Evolutionary conservation across 2,113 vertebrate genomes (phyloP).

Genomic region (Scomber colias): DNA sequence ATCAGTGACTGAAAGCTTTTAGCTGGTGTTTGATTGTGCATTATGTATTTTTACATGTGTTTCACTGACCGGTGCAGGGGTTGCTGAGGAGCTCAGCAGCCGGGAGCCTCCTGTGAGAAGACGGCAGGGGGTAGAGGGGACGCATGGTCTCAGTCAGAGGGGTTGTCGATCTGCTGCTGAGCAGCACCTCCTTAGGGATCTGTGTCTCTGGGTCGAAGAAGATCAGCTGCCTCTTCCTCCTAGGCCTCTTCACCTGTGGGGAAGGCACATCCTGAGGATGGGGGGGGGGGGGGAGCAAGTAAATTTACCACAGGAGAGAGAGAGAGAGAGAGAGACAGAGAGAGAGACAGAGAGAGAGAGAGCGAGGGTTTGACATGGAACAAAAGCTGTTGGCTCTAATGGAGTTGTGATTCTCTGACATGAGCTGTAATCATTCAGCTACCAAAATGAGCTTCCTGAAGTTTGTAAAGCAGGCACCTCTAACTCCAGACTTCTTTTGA

Average conservation of each 20-base stretch:
- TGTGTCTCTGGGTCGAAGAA: conserved; percentile 81
- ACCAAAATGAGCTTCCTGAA: no score
- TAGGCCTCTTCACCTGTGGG: conserved; percentile 31
- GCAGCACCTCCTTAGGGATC: conserved; percentile 65
- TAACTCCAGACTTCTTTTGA: no score
- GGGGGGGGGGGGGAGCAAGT: neutral
- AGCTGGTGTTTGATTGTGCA: no score
- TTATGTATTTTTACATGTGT: neutral
- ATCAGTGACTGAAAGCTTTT: no score
- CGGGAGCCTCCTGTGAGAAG: conserved; percentile 11
- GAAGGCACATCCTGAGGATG: conserved; percentile 26
- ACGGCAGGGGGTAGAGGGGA: neutral
- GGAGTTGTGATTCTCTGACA: no score
- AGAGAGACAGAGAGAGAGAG: no score
- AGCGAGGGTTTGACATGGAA: no score
- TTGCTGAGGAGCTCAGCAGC: conserved; percentile 70
- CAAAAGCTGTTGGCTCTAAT: no score
- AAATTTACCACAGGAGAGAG: neutral
- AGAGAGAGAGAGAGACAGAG: no score
- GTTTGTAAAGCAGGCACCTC: conserved; percentile 46
- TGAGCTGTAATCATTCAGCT: no score
- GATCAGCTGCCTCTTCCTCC: conserved; percentile 75
- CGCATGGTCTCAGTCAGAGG: conserved; percentile 56
- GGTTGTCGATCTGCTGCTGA: conserved; percentile 61
- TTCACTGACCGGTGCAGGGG: conserved; percentile 79